Conservation (phyloP, 2,888 invertebrate genomes). For the Panopea generosa region DNA sequence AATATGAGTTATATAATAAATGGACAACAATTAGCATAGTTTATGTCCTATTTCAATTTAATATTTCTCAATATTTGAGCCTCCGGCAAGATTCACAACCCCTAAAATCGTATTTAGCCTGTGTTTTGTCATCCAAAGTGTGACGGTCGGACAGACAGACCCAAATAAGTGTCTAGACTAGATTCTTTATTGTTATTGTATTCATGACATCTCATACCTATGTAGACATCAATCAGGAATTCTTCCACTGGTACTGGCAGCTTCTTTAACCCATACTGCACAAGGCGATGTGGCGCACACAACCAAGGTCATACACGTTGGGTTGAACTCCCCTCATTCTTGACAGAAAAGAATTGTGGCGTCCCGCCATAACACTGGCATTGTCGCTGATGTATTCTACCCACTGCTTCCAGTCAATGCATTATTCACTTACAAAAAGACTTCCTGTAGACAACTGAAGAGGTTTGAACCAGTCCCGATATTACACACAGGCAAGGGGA, state of each 20-base stretch:
- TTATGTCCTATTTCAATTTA: too few species aligned
- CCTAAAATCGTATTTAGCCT: too few species aligned
- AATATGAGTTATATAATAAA: too few species aligned
- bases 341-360: conserved; percentile 27
- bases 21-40: too few species aligned
- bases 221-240: too few species aligned
- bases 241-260: conserved; percentile 4
- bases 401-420: conserved; percentile 7
- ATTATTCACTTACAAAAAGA: conserved; percentile 4
- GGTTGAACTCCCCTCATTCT: conserved; percentile 15
- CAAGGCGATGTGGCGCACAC: conserved; percentile 14
- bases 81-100: too few species aligned
- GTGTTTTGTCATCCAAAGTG: too few species aligned
- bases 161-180: too few species aligned
- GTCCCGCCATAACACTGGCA: conserved; percentile 22
- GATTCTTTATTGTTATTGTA: too few species aligned
- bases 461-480: background rate
- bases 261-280: conserved; percentile 11
- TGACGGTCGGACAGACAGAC: too few species aligned
- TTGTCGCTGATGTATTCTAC: conserved; percentile 25
- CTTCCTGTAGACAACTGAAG: background rate
- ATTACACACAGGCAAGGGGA: conserved; percentile 10
- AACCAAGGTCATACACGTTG: conserved; percentile 19
- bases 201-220: too few species aligned
- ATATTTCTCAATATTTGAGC: too few species aligned